A percentile compares a stretch with the other conserved stretches of the same genome.
These are phyloP conservation scores for Albula glossodonta DNA, from an alignment of 2,113 vertebrate genomes.

Conservation along the genomic window DNA sequence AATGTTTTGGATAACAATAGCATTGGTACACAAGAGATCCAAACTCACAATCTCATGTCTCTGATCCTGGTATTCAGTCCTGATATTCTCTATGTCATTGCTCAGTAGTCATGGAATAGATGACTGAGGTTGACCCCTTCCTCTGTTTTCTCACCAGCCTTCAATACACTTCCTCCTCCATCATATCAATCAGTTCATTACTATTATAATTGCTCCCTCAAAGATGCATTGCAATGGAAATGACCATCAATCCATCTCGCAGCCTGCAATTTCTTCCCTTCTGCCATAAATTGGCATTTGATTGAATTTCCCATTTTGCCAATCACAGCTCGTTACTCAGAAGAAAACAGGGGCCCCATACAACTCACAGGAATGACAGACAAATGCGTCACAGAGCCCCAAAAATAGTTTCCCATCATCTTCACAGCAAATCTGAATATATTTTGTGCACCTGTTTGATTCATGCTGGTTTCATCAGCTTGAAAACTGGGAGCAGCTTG, in stretches of 20 bases:
- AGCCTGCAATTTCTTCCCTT: not conserved
- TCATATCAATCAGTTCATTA: not conserved
- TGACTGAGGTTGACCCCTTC: not conserved
- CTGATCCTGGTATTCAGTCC: not conserved
- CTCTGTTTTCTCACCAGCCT: not conserved
- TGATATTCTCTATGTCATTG: not conserved
- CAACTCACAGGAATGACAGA: not conserved
- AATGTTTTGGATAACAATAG: too few relatives aligned
- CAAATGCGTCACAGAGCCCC: not conserved
- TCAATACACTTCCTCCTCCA: not conserved
- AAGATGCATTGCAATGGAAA: slow-evolving; percentile 1
- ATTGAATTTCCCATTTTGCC: not conserved
- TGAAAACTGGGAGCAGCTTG: not conserved
- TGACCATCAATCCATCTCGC: not conserved
- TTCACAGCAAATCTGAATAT: not conserved
- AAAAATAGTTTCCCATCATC: not conserved
- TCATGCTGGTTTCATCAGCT: not conserved
- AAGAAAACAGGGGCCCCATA: not conserved
- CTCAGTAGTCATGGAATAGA: not conserved
- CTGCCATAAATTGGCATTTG: not conserved
- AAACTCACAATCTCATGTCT: not conserved
- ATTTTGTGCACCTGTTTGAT: not conserved
- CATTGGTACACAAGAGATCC: too few relatives aligned
- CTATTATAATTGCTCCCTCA: not conserved
- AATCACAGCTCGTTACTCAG: not conserved